Evolutionary conservation across 2,113 vertebrate species (phyloP).

Genomic region (Perca flavescens): DNA sequence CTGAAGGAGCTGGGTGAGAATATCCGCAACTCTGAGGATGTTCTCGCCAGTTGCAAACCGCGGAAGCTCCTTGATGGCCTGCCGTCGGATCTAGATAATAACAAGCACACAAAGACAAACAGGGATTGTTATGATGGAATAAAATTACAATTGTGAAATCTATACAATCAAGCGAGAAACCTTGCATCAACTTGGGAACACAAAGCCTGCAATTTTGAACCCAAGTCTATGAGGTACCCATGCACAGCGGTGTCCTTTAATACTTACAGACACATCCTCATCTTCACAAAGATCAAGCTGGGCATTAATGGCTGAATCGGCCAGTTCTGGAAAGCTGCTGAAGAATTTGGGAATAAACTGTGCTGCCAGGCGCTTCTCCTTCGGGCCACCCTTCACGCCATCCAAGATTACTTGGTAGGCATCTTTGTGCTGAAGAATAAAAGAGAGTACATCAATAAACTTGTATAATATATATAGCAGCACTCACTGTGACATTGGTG

Average conservation of each 20-base stretch:
- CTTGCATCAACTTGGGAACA: neutral
- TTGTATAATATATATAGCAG: too few species aligned
- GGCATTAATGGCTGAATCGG: conserved; percentile 96
- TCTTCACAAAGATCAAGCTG: conserved; percentile 98
- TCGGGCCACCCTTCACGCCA: conserved; percentile 96
- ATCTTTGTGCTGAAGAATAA: conserved; percentile 92
- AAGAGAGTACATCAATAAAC: neutral
- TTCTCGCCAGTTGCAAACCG: conserved; percentile 97
- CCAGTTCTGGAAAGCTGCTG: conserved; percentile 95
- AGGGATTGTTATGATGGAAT: neutral
- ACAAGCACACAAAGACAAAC: neutral
- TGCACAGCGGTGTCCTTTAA: neutral
- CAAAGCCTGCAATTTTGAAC: neutral
- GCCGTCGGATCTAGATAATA: conserved; percentile 90
- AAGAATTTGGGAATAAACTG: conserved; percentile 99
- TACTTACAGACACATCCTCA: conserved; percentile 97
- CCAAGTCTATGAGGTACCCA: neutral
- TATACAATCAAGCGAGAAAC: neutral
- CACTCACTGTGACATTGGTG: neutral
- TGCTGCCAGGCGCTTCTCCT: conserved; percentile 97
- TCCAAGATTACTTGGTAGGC: conserved; percentile 95
- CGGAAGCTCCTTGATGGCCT: conserved; percentile 97
- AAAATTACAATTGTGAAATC: neutral
- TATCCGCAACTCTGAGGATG: conserved; percentile 95
- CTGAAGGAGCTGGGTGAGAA: conserved; percentile 96